Conservation (phyloP, 2,113 vertebrate genomes). For the Xiphorhynchus elegans region DNA sequence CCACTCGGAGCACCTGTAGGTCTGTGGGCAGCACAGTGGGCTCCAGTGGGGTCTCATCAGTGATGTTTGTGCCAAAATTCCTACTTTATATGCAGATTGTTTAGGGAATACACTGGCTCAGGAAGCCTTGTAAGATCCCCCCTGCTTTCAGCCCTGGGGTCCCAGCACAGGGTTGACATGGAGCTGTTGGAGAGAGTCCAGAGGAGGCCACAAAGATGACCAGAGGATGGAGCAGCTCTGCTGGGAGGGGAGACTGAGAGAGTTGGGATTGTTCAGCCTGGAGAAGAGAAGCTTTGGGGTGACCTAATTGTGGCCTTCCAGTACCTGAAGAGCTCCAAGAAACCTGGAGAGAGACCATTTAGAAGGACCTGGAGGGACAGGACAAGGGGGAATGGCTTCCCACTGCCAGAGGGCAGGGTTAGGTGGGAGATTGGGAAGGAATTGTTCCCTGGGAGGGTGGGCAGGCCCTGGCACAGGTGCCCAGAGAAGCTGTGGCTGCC, state of each 20-base stretch:
- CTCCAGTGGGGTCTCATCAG: neutral
- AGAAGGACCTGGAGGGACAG: neutral
- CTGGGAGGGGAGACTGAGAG: neutral
- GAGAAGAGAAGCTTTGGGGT: neutral
- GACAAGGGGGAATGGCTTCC: neutral
- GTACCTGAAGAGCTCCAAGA: neutral
- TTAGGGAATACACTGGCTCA: accelerated
- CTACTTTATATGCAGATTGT: accelerated
- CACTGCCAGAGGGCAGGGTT: neutral
- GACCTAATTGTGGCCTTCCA: neutral
- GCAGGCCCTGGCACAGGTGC: neutral
- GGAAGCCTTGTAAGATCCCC: neutral
- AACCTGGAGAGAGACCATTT: neutral
- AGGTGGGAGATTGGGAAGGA: neutral
- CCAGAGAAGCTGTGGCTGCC: neutral
- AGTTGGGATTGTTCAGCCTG: neutral
- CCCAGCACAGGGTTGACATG: neutral
- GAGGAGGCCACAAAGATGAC: neutral
- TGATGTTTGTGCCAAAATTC: neutral
- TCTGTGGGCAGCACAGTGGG: accelerated
- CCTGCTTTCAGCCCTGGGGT: neutral
- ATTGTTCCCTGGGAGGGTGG: neutral
- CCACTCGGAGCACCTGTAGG: neutral
- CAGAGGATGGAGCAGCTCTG: neutral
- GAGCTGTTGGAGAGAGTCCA: neutral